phyloP scores from a whole-genome alignment of 2,797 vertebrate genomes.

The Lepidocolaptes lacrymiger region DNA sequence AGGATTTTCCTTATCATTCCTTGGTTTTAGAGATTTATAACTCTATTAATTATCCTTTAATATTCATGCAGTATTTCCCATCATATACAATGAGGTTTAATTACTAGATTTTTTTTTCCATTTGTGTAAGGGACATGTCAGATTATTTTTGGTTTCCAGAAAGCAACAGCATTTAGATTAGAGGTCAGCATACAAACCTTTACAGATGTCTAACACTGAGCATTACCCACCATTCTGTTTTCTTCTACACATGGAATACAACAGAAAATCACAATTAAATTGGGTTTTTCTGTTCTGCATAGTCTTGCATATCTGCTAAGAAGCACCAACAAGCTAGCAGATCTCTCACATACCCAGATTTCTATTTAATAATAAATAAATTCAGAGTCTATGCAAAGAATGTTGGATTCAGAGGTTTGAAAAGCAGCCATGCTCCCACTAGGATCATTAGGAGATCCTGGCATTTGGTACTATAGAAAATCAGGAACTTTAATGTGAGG shows the following conservation, averaged over 20 bases:
- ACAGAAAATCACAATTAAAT: neutral
- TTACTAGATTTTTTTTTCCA: neutral
- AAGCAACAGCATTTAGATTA: neutral
- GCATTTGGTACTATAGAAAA: neutral
- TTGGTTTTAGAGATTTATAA: constrained; percentile 24
- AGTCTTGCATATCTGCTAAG: neutral
- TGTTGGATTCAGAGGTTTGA: neutral
- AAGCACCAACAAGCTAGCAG: neutral
- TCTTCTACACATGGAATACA: neutral
- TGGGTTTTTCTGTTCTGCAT: neutral
- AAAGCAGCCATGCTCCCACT: neutral
- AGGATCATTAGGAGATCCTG: neutral
- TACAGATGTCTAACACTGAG: neutral
- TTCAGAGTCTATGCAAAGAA: neutral
- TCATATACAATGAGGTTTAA: neutral
- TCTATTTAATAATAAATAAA: neutral
- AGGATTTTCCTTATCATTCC: constrained; percentile 37
- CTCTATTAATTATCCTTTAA: constrained; percentile 32
- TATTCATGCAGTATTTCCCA: neutral
- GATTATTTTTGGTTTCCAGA: neutral
- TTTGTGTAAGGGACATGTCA: neutral
- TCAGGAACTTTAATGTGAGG: neutral
- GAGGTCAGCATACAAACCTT: neutral
- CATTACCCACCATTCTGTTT: neutral
- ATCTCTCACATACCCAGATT: neutral